phyloP scores from a whole-genome alignment of 2,113 vertebrate genomes.

The Megalops atlanticus region DNA sequence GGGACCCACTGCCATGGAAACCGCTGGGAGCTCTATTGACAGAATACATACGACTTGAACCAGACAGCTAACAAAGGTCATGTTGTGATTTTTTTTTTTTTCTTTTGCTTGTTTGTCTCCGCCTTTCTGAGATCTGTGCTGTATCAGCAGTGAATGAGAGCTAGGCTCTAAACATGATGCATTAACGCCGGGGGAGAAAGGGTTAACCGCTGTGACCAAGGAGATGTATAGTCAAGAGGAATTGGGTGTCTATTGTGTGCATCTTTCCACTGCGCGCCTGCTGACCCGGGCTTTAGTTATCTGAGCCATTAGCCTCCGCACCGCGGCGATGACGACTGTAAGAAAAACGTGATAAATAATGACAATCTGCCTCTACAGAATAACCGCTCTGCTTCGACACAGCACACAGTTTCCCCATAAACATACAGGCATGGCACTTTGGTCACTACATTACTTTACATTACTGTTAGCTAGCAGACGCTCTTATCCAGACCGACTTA shows the following conservation, averaged over 20 bases:
- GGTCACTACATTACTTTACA: no score
- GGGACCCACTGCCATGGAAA: conserved; percentile 1
- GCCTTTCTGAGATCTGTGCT: no score
- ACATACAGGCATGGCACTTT: no score
- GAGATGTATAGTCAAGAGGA: no score
- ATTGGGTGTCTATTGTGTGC: background rate
- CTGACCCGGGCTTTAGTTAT: background rate
- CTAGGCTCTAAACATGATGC: no score
- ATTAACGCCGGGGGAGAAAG: background rate
- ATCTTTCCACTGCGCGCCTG: background rate
- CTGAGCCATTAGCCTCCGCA: background rate
- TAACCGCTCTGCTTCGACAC: background rate
- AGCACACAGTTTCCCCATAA: no score
- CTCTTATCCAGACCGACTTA: no score
- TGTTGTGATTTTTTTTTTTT: no score
- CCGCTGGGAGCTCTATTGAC: background rate
- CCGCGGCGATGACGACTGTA: background rate
- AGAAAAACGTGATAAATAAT: no score
- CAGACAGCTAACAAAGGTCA: background rate
- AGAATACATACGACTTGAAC: background rate
- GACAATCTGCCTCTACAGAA: background rate
- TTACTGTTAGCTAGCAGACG: no score
- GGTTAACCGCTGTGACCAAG: background rate
- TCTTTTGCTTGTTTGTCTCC: no score
- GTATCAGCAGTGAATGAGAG: no score